Base-by-base conservation (phyloP, 2,888 invertebrate species). In the Drosophila kanekoi region DNA sequence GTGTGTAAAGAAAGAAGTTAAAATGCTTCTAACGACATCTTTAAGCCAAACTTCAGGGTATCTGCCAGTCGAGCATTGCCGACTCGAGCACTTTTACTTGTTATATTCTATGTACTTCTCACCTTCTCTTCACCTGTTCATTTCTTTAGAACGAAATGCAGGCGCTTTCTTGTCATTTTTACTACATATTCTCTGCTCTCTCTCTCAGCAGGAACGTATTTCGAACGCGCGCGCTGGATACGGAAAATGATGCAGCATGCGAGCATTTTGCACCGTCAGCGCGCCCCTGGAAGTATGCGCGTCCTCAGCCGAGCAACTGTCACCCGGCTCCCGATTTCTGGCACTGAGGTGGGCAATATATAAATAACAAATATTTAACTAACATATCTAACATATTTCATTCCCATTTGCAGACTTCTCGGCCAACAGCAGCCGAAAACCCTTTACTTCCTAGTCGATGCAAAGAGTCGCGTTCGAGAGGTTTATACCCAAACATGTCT, bases 401-500 rank as follows among this genome's bases (percentile, higher is more conserved):
- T 18, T 18, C 1, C 1, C 18, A n/a, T 18, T 43, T 28, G 9
- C 66, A 93, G 93, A 87, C 89, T 93, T 83, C 89, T 93, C 82
- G 93, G 93, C 87, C 92, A 92, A 81, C 92, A 92, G 77, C 92
- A 92, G 85, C 92, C 92, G 89, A 92, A 92, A 90, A 93, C 93
- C 63, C 87, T 93, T 83, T 93, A 92, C 91, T 92, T 91, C 91
- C 92, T 92, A 90, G 94, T 94, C 87, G 94, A 96, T 95, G 95
- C 95, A 89, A 96, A 96, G 93, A 95, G 96, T 89, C 95, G 95
- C 93, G 96, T 96, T 86, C 95, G 95, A 92, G 96, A 97, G 93
- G 95, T 97, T 83, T 96, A 96, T 92, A 94, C 95, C 89, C 96
- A 96, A 93, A 95, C 96, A 94, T 96, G 96, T 93, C 94, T 95